Percentiles rank a stretch among this genome's conserved stretches.
Evolutionary conservation across 1,140 invertebrate genomes (phyloP).

Genomic region (Aphidius gifuensis): DNA sequence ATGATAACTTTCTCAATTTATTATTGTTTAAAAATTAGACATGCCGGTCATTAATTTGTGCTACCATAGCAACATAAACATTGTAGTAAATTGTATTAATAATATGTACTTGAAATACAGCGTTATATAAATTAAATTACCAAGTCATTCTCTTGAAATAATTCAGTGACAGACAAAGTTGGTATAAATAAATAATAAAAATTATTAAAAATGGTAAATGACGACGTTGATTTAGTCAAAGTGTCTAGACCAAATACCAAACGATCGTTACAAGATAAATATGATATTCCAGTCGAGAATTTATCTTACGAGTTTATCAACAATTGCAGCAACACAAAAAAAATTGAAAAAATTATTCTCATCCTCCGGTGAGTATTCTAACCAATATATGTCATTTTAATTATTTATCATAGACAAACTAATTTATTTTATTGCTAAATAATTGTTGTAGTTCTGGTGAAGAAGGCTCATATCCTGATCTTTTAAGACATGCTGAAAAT

Average conservation of each 20-base stretch:
- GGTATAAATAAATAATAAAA: neutral
- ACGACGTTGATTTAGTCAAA: slow-evolving; percentile 23
- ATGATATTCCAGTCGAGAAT: slow-evolving; percentile 59
- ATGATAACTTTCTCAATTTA: too few relatives aligned
- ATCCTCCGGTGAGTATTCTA: slow-evolving; percentile 52
- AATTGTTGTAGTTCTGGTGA: slow-evolving; percentile 60
- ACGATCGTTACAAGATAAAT: slow-evolving; percentile 55
- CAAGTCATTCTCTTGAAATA: too few relatives aligned
- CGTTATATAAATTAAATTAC: too few relatives aligned
- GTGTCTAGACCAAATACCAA: slow-evolving; percentile 23
- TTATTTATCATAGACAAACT: neutral
- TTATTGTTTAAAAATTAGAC: too few relatives aligned
- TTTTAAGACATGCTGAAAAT: slow-evolving; percentile 57
- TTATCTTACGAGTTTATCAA: slow-evolving; percentile 61
- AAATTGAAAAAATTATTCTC: slow-evolving; percentile 61
- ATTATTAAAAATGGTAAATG: slow-evolving; percentile 26
- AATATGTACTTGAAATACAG: too few relatives aligned
- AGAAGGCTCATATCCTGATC: slow-evolving; percentile 65
- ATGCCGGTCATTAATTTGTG: too few relatives aligned
- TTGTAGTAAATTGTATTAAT: too few relatives aligned
- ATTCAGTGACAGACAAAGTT: too few relatives aligned
- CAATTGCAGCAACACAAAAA: slow-evolving; percentile 54
- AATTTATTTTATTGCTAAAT: neutral
- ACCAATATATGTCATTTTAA: slow-evolving; percentile 13
- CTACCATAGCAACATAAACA: too few relatives aligned